A percentile compares a stretch with the other conserved stretches of the same genome.
Conservation (phyloP, 2,113 vertebrate species). For the Toxostoma redivivum region DNA sequence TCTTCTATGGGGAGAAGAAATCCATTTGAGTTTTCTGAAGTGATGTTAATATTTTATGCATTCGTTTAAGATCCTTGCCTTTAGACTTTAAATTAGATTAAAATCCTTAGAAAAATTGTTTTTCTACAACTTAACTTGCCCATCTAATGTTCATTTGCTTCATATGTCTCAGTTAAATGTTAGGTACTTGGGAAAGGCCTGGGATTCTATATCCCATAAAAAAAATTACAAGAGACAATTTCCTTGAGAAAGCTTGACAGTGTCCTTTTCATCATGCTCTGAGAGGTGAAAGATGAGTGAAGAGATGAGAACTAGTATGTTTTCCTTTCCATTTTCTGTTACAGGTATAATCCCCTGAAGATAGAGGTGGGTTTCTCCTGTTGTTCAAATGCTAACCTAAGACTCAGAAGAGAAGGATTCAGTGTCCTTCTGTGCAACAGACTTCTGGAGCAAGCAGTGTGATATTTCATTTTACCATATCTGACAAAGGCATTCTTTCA, state of each 20-base stretch:
- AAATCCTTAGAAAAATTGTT: background rate
- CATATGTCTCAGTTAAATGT: background rate
- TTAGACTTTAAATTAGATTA: background rate
- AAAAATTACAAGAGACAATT: background rate
- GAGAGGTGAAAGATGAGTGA: background rate
- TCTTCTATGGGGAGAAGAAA: background rate
- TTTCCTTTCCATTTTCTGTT: background rate
- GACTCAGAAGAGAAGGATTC: background rate
- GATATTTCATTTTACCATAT: background rate
- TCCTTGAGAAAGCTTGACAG: background rate
- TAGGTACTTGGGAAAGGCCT: background rate
- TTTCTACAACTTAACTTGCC: background rate
- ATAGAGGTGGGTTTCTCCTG: background rate
- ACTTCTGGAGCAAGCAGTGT: background rate
- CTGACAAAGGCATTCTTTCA: background rate
- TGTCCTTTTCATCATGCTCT: background rate
- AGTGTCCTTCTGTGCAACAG: background rate
- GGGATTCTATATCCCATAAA: background rate
- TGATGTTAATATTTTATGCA: background rate
- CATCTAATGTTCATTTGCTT: background rate
- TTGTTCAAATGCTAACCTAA: background rate
- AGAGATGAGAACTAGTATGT: background rate
- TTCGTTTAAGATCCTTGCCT: background rate
- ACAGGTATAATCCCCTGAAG: background rate
- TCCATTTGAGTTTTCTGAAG: background rate